A percentile compares a stretch with the other conserved stretches of the same genome.
phyloP scores from a whole-genome alignment of 2,888 invertebrate species.

The Darwinula stevensoni region DNA sequence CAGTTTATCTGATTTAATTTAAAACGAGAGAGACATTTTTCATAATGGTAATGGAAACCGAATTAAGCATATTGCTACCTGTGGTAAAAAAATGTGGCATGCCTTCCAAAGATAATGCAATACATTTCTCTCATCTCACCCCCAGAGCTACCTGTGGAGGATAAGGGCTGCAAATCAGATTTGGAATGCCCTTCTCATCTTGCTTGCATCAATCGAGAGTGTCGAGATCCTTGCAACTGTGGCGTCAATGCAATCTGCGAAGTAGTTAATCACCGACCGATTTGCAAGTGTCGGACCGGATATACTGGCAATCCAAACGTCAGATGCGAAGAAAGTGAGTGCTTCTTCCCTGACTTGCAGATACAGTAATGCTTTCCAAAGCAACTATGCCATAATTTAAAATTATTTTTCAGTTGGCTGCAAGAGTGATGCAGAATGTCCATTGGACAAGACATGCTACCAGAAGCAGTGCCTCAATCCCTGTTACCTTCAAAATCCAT shows the following conservation, averaged over 20 bases:
- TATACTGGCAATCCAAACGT: constrained; percentile 40
- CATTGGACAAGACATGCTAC: constrained; percentile 35
- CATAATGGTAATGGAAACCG: too few relatives aligned
- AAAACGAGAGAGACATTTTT: too few relatives aligned
- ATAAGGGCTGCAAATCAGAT: constrained; percentile 41
- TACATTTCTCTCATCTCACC: too few relatives aligned
- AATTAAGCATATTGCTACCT: too few relatives aligned
- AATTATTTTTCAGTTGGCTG: too few relatives aligned
- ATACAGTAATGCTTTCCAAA: too few relatives aligned
- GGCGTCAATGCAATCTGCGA: constrained; percentile 41
- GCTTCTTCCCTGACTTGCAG: too few relatives aligned
- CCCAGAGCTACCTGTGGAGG: not conserved
- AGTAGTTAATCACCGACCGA: constrained; percentile 49
- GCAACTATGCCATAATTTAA: too few relatives aligned
- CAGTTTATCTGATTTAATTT: too few relatives aligned
- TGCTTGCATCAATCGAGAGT: constrained; percentile 43
- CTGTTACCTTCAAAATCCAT: constrained; percentile 44
- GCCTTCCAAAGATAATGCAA: too few relatives aligned
- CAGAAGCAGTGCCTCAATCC: constrained; percentile 32
- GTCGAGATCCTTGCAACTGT: constrained; percentile 61
- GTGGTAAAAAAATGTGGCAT: too few relatives aligned
- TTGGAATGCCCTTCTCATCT: constrained; percentile 51
- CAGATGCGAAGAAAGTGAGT: constrained; percentile 25
- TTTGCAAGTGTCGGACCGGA: constrained; percentile 39
- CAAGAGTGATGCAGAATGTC: constrained; percentile 48